Base-by-base conservation (phyloP, 92 coral and sea anemone species). In the Hydrozoanthus gracilis region DNA sequence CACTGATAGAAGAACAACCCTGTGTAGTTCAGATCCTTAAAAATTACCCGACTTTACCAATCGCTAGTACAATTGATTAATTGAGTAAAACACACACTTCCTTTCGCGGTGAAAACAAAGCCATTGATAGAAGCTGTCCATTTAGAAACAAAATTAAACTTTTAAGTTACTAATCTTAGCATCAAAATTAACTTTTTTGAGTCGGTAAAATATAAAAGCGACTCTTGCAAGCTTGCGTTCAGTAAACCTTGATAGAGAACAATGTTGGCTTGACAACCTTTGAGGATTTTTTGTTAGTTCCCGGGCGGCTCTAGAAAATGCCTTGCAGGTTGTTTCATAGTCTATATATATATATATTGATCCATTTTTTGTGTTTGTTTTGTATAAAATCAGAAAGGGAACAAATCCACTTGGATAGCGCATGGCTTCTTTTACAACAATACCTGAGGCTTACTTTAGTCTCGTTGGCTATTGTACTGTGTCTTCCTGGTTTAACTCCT, bases 21-120 rank as follows among this genome's bases (percentile, higher is more conserved):
- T 27, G 39, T 27, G 39, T 27, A 27, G 39, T 27, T 27, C 2
- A 27, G 39, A 27, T 27, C 39, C 39, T 27, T 67, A 45, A 12
- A 76, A 66, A 15, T 46, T n/a, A 18, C 64, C 12, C 62, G 47
- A 45, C 64, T 51, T 35, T 14, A 61, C 84, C 35, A 62, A 64
- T 11, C 69, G 17, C 8, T 45, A 46, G 48, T 15, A 80, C 82
- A 78, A 60, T 78, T 80, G 66, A 48, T 80, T 80, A 67, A 65
- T 64, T 80, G 48, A 62, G 17, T 46, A 16, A 80, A 47, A 62
- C 17, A 64, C 73, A 64, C 85, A 65, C 73, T 65, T 80, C 85
- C 73, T 64, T 56, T 80, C 51, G 60, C 73, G 74, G 85, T 39
- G 85, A 80, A 64, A 80, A 80, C 73, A 80, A 64, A 80, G 58